phyloP scores from a whole-genome alignment of 2,888 invertebrate genomes.

The Hetaerina titia region DNA sequence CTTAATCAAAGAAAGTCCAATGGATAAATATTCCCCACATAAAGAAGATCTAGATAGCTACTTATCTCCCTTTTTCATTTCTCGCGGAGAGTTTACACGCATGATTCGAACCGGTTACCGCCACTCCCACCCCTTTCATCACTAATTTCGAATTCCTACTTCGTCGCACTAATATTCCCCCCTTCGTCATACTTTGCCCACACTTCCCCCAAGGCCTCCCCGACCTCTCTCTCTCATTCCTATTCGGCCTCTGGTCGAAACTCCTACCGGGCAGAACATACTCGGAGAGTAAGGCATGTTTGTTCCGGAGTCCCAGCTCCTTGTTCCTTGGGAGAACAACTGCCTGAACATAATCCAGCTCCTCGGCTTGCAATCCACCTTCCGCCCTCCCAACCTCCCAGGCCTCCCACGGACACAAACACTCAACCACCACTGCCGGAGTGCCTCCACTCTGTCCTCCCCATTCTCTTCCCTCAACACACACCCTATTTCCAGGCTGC shows the following conservation, averaged over 20 bases:
- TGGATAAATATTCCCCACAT: too few species aligned
- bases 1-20: too few species aligned
- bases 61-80: too few species aligned
- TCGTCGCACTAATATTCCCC: background rate
- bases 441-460: background rate
- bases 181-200: background rate
- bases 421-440: background rate
- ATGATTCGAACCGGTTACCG: background rate
- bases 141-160: background rate
- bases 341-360: slow-evolving; percentile 52
- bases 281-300: background rate
- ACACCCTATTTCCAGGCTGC: background rate
- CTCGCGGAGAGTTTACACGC: too few species aligned
- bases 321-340: slow-evolving; percentile 63
- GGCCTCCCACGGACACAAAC: background rate
- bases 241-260: background rate
- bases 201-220: background rate
- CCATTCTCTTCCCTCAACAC: background rate
- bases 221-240: background rate
- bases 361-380: slow-evolving; percentile 60
- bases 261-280: slow-evolving; percentile 9
- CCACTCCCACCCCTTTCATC: background rate
- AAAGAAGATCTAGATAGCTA: too few species aligned
- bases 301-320: background rate
- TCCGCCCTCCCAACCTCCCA: background rate